Percentiles rank a stretch among this genome's conserved stretches.
Conservation (phyloP, 1,140 invertebrate genomes). For the Copidosoma floridanum region DNA sequence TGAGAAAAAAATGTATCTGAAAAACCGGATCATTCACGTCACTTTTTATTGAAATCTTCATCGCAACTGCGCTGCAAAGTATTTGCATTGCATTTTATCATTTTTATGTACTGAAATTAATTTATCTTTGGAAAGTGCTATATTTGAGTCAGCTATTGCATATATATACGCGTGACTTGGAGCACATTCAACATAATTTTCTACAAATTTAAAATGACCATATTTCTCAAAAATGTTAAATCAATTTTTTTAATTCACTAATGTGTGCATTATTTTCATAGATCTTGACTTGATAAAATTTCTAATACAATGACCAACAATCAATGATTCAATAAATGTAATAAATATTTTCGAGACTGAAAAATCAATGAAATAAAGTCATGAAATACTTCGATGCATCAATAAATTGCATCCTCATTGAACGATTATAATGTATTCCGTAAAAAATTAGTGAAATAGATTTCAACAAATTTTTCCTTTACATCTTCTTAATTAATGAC, state of each 20-base stretch:
- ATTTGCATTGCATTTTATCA: constrained; percentile 5
- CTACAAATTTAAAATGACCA: no score
- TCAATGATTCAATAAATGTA: no score
- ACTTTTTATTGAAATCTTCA: no score
- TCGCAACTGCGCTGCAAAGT: not conserved
- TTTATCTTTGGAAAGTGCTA: constrained; percentile 31
- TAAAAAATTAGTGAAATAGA: constrained; percentile 10
- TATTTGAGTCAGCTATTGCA: constrained; percentile 32
- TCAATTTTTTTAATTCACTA: not conserved
- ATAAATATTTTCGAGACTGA: no score
- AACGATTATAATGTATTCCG: constrained; percentile 10
- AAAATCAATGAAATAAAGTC: no score
- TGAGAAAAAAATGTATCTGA: not conserved
- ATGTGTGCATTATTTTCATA: not conserved
- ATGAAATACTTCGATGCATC: not conserved
- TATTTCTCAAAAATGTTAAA: not conserved
- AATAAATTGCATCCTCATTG: not conserved
- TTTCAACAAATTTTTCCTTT: not conserved
- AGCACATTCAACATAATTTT: not conserved
- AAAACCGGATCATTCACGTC: constrained; percentile 4
- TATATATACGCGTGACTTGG: constrained; percentile 22
- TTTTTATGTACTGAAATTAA: constrained; percentile 30
- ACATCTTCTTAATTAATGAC: not conserved
- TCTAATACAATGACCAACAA: no score
- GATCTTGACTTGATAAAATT: no score